Conservation (phyloP, 2,888 invertebrate species). For the Luperina nickerlii region DNA sequence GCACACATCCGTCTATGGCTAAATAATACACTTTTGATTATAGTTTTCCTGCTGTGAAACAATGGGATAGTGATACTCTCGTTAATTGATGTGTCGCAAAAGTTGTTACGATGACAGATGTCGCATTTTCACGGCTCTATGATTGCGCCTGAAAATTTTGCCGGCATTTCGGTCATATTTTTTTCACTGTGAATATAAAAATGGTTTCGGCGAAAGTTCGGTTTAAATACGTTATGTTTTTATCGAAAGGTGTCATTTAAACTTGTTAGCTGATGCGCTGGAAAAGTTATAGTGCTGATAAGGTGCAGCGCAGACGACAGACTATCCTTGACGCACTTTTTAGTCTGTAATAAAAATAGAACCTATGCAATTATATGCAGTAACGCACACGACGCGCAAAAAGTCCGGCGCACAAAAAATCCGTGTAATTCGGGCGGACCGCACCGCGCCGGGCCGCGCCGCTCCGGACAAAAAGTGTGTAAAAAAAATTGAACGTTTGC, state of each 20-base stretch:
- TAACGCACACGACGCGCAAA: too few species aligned
- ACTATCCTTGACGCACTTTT: too few species aligned
- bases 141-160: constrained; percentile 45
- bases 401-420: too few species aligned
- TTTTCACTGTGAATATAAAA: not conserved
- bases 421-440: too few species aligned
- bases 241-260: constrained; percentile 18
- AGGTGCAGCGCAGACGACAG: too few species aligned
- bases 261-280: constrained; percentile 24
- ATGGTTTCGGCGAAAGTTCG: not conserved
- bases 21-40: constrained; percentile 70
- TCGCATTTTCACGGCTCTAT: constrained; percentile 45
- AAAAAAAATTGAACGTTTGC: too few species aligned
- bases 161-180: constrained; percentile 11
- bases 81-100: constrained; percentile 54
- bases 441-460: too few species aligned
- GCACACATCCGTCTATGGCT: constrained; percentile 64
- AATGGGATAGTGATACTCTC: constrained; percentile 55
- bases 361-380: too few species aligned
- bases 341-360: too few species aligned
- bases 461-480: too few species aligned
- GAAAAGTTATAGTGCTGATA: constrained; percentile 29
- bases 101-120: constrained; percentile 51
- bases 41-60: constrained; percentile 64
- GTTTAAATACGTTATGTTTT: constrained; percentile 11